Percentiles rank a stretch among this genome's conserved stretches.
Evolutionary conservation across 2,888 invertebrate genomes (phyloP).

Genomic region (Embidobia sp.): DNA sequence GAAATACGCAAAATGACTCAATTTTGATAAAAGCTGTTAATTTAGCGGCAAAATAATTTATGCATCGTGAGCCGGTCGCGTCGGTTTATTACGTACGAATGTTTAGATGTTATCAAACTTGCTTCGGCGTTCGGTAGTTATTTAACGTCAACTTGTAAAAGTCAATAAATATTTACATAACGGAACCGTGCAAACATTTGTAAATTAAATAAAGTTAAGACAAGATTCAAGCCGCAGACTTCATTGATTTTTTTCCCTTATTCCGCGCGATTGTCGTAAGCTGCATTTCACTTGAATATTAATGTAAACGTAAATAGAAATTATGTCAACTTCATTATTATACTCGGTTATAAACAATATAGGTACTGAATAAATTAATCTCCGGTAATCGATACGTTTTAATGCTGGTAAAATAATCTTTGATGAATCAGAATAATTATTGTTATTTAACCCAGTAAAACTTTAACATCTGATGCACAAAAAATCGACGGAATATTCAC

Average conservation of each 20-base stretch:
- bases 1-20: background rate
- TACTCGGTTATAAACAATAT: no score
- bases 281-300: no score
- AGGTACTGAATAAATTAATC: no score
- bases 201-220: constrained; percentile 10
- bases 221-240: background rate
- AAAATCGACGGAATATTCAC: no score
- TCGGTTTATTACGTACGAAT: constrained; percentile 8
- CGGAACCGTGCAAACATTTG: background rate
- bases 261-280: background rate
- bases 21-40: constrained; percentile 1
- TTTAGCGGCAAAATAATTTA: constrained; percentile 2
- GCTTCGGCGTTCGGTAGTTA: constrained; percentile 3
- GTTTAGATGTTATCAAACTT: background rate
- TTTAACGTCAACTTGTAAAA: constrained; percentile 1
- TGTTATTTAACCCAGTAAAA: no score
- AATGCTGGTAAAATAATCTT: no score
- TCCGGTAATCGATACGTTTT: no score
- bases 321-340: no score
- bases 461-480: no score
- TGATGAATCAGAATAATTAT: no score
- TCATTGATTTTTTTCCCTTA: background rate
- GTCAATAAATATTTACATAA: constrained; percentile 19
- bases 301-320: no score
- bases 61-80: background rate